Base-by-base conservation (phyloP, 2,797 vertebrate genomes). In the Crocodylus rhombifer region DNA sequence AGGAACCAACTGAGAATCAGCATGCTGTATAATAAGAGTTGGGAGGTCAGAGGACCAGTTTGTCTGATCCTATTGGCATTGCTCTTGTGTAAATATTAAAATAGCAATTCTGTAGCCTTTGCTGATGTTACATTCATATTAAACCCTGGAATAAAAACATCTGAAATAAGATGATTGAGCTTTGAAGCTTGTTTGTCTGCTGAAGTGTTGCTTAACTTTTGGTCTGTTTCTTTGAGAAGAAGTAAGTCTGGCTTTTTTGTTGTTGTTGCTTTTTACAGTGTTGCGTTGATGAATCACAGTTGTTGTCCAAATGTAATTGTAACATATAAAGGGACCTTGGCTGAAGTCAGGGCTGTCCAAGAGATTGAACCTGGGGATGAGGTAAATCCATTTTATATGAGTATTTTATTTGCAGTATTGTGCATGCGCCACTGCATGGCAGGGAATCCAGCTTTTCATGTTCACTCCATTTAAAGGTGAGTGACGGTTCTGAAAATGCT, bases 231-330 rank as follows among this genome's bases (percentile, higher is more conserved):
- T 17, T 30, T n/a, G 21, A 18, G 2, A 55, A 42, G 28, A 18
- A 9, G 28, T 82, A 78, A 56, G 21, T 28, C 88, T 93, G 82
- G 79, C 83, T 94, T 88, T 93, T 89, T 57, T 82, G 5, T 51
- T 51, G 36, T 42, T 42, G 42, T 51, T 51, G 42, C 42, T 51
- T 90, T 95, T 96, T 94, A 33, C 89, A 99, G 99, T 16, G 98
- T 99, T 79, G 99, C 99, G 0, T 89, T 99, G 84, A 98, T 99
- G 97, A 99, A 99, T 97, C 99, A 99, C 96, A 99, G 99, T 97
- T 99, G 99, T 90, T 98, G 98, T 60, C 99, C 99, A 83, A 99
- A 98, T n/a, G 99, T 99, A 95, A 99, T 99, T 10, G 99, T 99
- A 93, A 99, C 99, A 21, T 99, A 98, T 94, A 98, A 98, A 63